These are phyloP conservation scores for Norana najaformis DNA, from an alignment of 2,888 invertebrate species.

Conservation along the genomic window DNA sequence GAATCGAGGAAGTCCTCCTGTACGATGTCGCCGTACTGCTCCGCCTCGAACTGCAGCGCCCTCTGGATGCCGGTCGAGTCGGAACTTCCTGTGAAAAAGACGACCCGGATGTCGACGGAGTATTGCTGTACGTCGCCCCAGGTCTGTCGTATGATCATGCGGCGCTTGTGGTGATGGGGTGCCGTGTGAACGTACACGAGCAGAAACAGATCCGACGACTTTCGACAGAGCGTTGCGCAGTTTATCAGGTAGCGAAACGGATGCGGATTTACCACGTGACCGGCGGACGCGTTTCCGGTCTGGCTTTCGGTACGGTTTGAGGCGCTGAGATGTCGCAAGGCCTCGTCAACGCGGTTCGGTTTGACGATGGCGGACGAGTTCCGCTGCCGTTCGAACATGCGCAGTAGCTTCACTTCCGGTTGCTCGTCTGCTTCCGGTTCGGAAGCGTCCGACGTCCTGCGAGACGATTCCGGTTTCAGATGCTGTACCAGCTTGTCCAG, in stretches of 20 bases:
- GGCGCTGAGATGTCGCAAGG: neutral
- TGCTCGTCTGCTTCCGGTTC: neutral
- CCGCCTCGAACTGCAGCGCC: slow-evolving; percentile 52
- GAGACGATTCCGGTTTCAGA: neutral
- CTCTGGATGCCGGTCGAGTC: slow-evolving; percentile 45
- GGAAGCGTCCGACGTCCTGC: neutral
- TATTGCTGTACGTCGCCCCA: slow-evolving; percentile 54
- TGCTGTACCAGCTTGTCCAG: neutral
- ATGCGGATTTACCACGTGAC: slow-evolving; percentile 49
- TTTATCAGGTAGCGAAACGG: slow-evolving; percentile 49
- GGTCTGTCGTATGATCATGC: slow-evolving; percentile 58
- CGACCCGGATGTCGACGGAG: slow-evolving; percentile 49
- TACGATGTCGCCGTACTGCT: slow-evolving; percentile 57
- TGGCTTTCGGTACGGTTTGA: neutral
- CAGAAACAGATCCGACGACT: slow-evolving; percentile 45
- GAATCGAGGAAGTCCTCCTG: slow-evolving; percentile 62
- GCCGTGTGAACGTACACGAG: slow-evolving; percentile 60
- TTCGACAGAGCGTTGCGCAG: slow-evolving; percentile 21
- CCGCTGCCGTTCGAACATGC: neutral
- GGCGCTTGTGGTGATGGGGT: slow-evolving; percentile 55
- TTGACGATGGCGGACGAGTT: neutral
- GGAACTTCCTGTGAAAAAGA: slow-evolving; percentile 50
- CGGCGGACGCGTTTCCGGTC: neutral
- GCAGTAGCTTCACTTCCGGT: neutral
- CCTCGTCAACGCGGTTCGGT: neutral